Conservation (phyloP, 2,888 invertebrate species). For the Tinea pellionella region DNA sequence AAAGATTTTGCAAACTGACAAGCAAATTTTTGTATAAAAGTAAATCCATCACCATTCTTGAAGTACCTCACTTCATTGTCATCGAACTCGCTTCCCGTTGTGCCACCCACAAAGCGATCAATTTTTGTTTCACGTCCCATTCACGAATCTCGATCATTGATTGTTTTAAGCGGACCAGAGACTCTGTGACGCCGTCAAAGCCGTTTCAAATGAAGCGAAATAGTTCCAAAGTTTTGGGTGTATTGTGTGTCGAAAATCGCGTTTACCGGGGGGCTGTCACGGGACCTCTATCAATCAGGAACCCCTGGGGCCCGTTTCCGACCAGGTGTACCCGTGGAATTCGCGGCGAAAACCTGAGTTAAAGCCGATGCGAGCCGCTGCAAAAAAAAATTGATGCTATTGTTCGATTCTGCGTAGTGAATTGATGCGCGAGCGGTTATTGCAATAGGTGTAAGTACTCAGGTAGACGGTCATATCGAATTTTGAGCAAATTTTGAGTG, state of each 20-base stretch:
- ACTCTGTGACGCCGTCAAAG: constrained; percentile 53
- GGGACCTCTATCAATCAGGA: constrained; percentile 63
- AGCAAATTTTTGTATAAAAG: not conserved
- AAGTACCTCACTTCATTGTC: constrained; percentile 1
- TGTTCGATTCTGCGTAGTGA: constrained; percentile 60
- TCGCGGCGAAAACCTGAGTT: constrained; percentile 58
- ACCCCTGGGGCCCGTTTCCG: constrained; percentile 66
- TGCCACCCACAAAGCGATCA: constrained; percentile 38
- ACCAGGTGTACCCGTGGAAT: constrained; percentile 68
- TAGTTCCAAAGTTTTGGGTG: constrained; percentile 8
- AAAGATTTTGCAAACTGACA: not conserved
- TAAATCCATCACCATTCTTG: not conserved
- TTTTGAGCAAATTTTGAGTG: not conserved
- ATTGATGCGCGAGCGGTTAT: constrained; percentile 25
- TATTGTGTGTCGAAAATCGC: constrained; percentile 41
- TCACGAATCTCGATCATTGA: constrained; percentile 62
- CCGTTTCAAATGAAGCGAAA: constrained; percentile 27
- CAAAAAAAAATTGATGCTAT: constrained; percentile 50
- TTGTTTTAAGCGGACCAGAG: constrained; percentile 55
- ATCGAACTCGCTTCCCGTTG: not conserved
- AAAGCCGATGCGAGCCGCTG: constrained; percentile 38
- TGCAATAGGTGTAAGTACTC: constrained; percentile 26
- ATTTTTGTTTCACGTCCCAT: constrained; percentile 57
- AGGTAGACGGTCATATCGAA: constrained; percentile 37
- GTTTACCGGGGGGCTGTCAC: constrained; percentile 29